Conservation (phyloP, 2,797 vertebrate genomes). For the Fistularia commersonii region DNA sequence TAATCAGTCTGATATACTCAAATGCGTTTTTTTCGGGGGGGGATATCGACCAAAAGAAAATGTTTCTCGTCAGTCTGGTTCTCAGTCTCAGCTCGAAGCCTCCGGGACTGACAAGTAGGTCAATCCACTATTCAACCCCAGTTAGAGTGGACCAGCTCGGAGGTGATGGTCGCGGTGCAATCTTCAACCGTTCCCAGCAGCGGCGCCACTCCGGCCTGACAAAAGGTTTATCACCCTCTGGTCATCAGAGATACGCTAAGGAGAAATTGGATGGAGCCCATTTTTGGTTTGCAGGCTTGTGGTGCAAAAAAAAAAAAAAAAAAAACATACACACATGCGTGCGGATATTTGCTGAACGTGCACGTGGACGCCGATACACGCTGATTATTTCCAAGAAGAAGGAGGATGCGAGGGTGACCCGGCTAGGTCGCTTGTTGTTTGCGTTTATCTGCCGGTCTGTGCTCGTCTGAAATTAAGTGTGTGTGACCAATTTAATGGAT, state of each 20-base stretch:
- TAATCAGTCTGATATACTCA: too few relatives aligned
- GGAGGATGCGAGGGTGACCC: constrained; percentile 28
- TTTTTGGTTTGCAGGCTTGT: constrained; percentile 44
- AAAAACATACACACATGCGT: too few relatives aligned
- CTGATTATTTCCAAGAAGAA: constrained; percentile 8
- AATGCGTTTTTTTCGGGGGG: too few relatives aligned
- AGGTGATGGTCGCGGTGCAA: constrained; percentile 6
- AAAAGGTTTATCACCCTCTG: constrained; percentile 40
- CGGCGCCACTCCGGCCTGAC: not conserved
- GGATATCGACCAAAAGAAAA: too few relatives aligned
- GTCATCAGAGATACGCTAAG: constrained; percentile 32
- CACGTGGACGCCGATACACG: constrained; percentile 14
- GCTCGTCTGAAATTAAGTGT: constrained; percentile 19
- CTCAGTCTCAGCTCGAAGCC: constrained; percentile 29
- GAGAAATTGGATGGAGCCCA: constrained; percentile 23
- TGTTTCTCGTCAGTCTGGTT: constrained; percentile 22
- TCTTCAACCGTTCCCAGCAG: too few relatives aligned
- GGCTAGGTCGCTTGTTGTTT: constrained; percentile 13
- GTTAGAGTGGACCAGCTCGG: constrained; percentile 34
- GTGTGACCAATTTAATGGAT: constrained; percentile 52
- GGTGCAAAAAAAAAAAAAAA: too few relatives aligned
- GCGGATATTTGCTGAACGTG: not conserved
- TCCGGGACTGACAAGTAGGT: constrained; percentile 45
- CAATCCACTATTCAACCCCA: constrained; percentile 53
- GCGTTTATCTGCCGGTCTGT: not conserved